These are phyloP conservation scores for Lamellibrachia columna DNA, from an alignment of 2,888 invertebrate genomes.

Conservation along the genomic window DNA sequence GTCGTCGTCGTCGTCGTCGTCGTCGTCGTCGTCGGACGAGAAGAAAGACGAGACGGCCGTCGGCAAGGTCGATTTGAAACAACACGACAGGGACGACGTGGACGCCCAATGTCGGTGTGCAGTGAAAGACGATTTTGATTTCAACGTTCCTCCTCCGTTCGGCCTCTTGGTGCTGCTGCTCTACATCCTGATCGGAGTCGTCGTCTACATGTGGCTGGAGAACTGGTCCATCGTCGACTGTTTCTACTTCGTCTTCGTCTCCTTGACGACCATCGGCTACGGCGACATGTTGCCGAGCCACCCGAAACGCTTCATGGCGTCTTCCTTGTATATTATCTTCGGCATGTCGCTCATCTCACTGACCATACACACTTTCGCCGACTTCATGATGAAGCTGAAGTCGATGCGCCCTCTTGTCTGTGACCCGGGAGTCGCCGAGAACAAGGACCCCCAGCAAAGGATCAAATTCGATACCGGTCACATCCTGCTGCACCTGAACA, in stretches of 20 bases:
- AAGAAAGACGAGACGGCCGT: too few relatives aligned
- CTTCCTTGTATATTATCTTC: not conserved
- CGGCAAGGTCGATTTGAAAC: too few relatives aligned
- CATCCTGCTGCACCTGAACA: too few relatives aligned
- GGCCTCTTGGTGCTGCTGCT: conserved; percentile 19
- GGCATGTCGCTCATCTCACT: not conserved
- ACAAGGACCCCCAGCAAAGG: too few relatives aligned
- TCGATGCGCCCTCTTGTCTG: too few relatives aligned
- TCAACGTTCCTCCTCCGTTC: not conserved
- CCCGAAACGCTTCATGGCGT: not conserved
- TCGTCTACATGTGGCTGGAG: conserved; percentile 16
- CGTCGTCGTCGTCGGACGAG: too few relatives aligned
- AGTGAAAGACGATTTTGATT: not conserved
- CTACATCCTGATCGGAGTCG: conserved; percentile 21
- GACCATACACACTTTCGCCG: not conserved
- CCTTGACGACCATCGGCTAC: conserved; percentile 20
- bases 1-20: too few relatives aligned
- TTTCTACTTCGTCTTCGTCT: conserved; percentile 24
- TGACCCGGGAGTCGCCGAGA: too few relatives aligned
- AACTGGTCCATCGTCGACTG: conserved; percentile 20
- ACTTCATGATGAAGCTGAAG: not conserved
- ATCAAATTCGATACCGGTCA: too few relatives aligned
- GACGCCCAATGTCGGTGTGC: too few relatives aligned
- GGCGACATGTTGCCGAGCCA: conserved; percentile 22
- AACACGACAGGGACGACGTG: too few relatives aligned